phyloP scores from a whole-genome alignment of 2,888 invertebrate species.

The Chaetoderma sp. region DNA sequence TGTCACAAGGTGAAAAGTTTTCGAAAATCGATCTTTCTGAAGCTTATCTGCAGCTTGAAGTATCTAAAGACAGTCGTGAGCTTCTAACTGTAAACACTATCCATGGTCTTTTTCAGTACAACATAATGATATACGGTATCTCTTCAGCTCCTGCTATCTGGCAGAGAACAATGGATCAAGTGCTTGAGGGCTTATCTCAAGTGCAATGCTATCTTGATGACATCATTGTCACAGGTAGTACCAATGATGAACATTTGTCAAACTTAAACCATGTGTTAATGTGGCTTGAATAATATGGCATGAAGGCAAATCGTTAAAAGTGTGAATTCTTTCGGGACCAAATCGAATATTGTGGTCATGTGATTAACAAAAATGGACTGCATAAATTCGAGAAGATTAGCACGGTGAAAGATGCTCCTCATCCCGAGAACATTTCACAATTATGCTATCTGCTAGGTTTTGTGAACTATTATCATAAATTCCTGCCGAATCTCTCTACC shows the following conservation, averaged over 20 bases:
- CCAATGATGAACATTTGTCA: background rate
- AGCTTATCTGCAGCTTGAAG: slow-evolving; percentile 26
- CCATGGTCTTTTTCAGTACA: background rate
- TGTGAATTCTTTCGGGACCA: slow-evolving; percentile 15
- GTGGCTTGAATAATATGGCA: background rate
- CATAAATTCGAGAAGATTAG: slow-evolving; percentile 26
- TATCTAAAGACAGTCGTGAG: slow-evolving; percentile 27
- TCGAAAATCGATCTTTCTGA: slow-evolving; percentile 22
- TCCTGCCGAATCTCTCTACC: slow-evolving; percentile 14
- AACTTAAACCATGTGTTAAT: background rate
- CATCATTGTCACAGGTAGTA: background rate
- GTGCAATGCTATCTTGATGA: background rate
- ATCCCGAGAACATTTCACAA: slow-evolving; percentile 11
- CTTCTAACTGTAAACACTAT: slow-evolving; percentile 7
- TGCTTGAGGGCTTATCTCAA: background rate
- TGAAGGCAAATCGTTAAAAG: slow-evolving; percentile 13
- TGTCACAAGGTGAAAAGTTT: slow-evolving; percentile 33
- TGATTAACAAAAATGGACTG: slow-evolving; percentile 31
- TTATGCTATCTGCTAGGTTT: slow-evolving; percentile 8
- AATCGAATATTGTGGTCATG: slow-evolving; percentile 29
- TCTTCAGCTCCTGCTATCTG: no score
- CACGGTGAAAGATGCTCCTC: slow-evolving; percentile 18
- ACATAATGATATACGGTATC: slow-evolving; percentile 1
- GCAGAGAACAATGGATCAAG: slow-evolving; percentile 4
- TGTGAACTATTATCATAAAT: slow-evolving; percentile 15